Conservation (phyloP, 2,888 invertebrate species). For the Macaria liturata region DNA sequence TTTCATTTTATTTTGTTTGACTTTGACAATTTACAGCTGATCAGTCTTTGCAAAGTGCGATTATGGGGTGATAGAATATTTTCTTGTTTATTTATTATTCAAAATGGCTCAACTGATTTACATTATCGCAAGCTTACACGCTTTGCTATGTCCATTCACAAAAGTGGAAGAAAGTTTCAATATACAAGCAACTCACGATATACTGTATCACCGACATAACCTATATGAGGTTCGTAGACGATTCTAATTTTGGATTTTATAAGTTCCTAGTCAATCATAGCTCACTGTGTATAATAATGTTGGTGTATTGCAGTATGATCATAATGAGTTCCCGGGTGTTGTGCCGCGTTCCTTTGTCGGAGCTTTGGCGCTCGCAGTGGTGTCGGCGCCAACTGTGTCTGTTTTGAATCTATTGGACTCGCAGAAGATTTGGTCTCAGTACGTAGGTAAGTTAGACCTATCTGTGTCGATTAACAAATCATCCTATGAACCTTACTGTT, state of each 20-base stretch:
- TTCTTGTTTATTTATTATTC: conserved; percentile 39
- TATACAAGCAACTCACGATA: conserved; percentile 98
- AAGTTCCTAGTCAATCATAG: conserved; percentile 37
- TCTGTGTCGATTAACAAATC: too few relatives aligned
- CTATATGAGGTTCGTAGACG: conserved; percentile 88
- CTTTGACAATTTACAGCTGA: conserved; percentile 9
- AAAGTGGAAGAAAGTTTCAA: conserved; percentile 99
- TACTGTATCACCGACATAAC: conserved; percentile 94
- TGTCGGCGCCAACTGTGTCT: conserved; percentile 90
- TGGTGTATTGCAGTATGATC: conserved; percentile 92
- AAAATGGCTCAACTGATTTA: conserved; percentile 90
- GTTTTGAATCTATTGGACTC: conserved; percentile 86
- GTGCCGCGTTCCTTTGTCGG: conserved; percentile 98
- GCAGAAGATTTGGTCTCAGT: conserved; percentile 94
- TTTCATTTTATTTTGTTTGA: background rate
- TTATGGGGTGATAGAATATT: conserved; percentile 54
- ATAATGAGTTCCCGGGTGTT: conserved; percentile 98
- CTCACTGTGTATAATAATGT: conserved; percentile 41
- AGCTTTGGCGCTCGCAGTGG: conserved; percentile 90
- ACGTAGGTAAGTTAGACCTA: conserved; percentile 87
- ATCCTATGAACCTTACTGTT: too few relatives aligned
- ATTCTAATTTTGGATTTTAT: conserved; percentile 75
- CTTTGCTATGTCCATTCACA: conserved; percentile 96
- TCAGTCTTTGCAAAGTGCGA: conserved; percentile 37
- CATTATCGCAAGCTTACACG: conserved; percentile 89